These are phyloP conservation scores for Melospiza melodia DNA, from an alignment of 2,113 vertebrate species.

Conservation along the genomic window DNA sequence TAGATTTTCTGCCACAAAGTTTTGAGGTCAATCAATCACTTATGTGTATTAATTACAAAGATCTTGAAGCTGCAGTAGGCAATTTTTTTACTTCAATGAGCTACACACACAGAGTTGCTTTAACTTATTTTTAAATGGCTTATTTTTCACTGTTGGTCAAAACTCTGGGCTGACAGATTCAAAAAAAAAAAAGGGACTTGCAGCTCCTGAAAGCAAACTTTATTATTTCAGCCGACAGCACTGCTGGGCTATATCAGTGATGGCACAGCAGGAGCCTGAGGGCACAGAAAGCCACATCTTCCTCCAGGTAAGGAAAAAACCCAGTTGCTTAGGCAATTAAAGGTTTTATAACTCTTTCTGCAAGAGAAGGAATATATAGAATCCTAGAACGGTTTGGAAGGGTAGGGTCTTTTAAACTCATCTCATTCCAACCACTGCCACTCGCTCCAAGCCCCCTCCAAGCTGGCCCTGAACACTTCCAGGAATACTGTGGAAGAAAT, in stretches of 20 bases:
- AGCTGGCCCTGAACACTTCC: not conserved
- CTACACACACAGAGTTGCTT: not conserved
- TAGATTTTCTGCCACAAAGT: conserved; percentile 64
- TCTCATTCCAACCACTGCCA: not conserved
- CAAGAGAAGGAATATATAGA: not conserved
- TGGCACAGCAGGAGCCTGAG: not conserved
- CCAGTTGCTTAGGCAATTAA: not conserved
- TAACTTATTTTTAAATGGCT: not conserved
- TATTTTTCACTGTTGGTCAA: not conserved
- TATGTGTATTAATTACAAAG: conserved; percentile 19
- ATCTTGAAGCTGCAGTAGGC: not conserved
- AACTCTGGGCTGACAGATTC: not conserved
- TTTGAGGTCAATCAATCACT: conserved; percentile 68
- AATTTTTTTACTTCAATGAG: not conserved
- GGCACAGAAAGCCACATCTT: not conserved
- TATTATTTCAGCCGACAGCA: not conserved
- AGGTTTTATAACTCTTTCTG: not conserved
- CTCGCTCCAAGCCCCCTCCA: not conserved
- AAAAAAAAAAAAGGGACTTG: not conserved
- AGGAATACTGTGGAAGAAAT: not conserved
- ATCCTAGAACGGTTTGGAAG: not conserved
- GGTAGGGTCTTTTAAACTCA: not conserved
- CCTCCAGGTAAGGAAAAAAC: not conserved
- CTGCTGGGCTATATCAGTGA: fast-evolving
- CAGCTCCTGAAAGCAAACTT: not conserved